phyloP scores from a whole-genome alignment of 2,888 invertebrate genomes.

The Heliconius hortense region DNA sequence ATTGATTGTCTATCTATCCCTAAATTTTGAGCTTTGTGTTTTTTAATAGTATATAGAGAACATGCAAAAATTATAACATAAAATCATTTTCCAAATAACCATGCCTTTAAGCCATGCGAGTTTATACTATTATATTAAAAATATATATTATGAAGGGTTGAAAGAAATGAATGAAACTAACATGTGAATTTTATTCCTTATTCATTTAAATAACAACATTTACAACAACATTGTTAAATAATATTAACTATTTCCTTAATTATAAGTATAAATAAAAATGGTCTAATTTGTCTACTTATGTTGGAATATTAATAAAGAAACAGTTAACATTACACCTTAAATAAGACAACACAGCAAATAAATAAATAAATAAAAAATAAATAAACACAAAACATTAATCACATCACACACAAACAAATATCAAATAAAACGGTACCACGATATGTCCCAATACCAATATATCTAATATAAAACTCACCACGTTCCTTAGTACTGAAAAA shows the following conservation, averaged over 20 bases:
- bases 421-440: conserved; percentile 1
- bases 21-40: neutral
- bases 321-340: neutral
- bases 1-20: too few species aligned
- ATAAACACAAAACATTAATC: neutral
- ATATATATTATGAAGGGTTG: conserved; percentile 13
- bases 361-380: conserved; percentile 9
- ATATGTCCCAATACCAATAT: conserved; percentile 22
- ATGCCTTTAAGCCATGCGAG: neutral
- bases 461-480: conserved; percentile 71
- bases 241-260: neutral
- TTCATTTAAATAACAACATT: neutral
- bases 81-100: neutral
- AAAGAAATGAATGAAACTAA: conserved; percentile 9
- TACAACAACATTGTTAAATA: neutral
- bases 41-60: neutral
- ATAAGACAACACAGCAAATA: neutral
- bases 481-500: conserved; percentile 83
- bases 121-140: neutral
- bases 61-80: neutral
- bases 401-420: conserved; percentile 8
- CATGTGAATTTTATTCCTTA: conserved; percentile 6
- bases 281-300: neutral
- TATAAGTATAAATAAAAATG: neutral
- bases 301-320: neutral